Base-by-base conservation (phyloP, 2,797 vertebrate genomes). In the Salmo trutta region DNA sequence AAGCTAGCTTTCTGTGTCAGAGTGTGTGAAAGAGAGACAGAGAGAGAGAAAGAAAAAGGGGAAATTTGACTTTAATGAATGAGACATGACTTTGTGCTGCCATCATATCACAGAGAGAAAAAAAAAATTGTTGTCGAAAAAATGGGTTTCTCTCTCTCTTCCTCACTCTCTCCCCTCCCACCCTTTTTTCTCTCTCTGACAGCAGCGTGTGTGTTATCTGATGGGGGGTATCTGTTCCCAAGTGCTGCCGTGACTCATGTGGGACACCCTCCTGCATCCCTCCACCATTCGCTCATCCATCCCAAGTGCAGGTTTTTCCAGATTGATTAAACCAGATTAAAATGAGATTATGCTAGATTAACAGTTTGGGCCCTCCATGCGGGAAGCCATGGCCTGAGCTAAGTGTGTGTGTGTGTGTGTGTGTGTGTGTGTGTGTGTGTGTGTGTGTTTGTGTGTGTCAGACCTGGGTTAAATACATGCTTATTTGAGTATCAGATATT, bases 1-100 rank as follows among this genome's bases (percentile, higher is more conserved):
- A 92, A 92, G 90, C 75, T 78, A 66, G 83, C 87, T 90, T 89
- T 90, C 87, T 86, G 85, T 88, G 87, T 86, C 83, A 87, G 80
- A 79, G 82, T 21, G 36, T 19, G 6, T 6, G 74, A 82, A 79
- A 27, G 52, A 85, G 81, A 77, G 56, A 77, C 73, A 41, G 54
- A 80, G 81, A 53, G 76, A 64, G 51, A 64, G 51, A 54, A 31
- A 53, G 73, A 83, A 75, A 47, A 66, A 7, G 33, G 33, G 79
- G 33, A 19, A 8, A 27, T 54, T 74, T 14, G 62, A 83, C 68
- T 82, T 71, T 51, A 51, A 81, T 72, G 80, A 74, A 77, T 53
- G 79, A 83, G 81, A 73, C 56, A 56, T 77, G 76, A n/a, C 54
- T 56, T 56, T 56, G 54, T 56, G 54, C 54, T 56, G 54, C 54